Percentiles rank a stretch among this genome's conserved stretches.
Conservation (phyloP, 2,888 invertebrate genomes). For the Deroplatys truncata region DNA sequence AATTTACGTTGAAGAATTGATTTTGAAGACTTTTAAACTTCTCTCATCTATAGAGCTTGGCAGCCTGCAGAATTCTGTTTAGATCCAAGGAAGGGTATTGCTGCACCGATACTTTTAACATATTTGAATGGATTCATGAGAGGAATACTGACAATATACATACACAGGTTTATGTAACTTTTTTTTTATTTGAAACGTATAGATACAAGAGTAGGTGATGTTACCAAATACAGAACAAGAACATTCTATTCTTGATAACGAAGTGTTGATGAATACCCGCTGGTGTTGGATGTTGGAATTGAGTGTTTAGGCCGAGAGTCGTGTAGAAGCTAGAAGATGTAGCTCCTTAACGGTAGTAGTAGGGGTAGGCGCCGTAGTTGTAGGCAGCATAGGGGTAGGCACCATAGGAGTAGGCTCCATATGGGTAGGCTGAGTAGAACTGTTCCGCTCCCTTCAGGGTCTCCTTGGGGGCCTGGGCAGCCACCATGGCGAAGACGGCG, state of each 20-base stretch:
- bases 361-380: neutral
- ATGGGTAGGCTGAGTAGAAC: neutral
- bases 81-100: too few species aligned
- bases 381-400: neutral
- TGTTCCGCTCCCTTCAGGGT: neutral
- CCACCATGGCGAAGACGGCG: neutral
- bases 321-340: neutral
- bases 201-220: neutral
- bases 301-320: neutral
- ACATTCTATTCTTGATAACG: neutral
- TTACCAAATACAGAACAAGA: neutral
- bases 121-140: too few species aligned
- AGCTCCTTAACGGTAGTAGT: neutral
- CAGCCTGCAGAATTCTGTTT: too few species aligned
- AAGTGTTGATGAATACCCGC: neutral
- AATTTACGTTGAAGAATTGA: too few species aligned
- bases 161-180: too few species aligned
- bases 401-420: neutral
- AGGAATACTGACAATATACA: too few species aligned
- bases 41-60: too few species aligned
- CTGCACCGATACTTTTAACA: too few species aligned
- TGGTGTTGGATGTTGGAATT: neutral
- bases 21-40: too few species aligned
- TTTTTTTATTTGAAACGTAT: neutral
- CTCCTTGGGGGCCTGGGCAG: neutral